A percentile compares a stretch with the other conserved stretches of the same genome.
These are phyloP conservation scores for Cottus gobio DNA, from an alignment of 2,113 vertebrate genomes.

Conservation along the genomic window DNA sequence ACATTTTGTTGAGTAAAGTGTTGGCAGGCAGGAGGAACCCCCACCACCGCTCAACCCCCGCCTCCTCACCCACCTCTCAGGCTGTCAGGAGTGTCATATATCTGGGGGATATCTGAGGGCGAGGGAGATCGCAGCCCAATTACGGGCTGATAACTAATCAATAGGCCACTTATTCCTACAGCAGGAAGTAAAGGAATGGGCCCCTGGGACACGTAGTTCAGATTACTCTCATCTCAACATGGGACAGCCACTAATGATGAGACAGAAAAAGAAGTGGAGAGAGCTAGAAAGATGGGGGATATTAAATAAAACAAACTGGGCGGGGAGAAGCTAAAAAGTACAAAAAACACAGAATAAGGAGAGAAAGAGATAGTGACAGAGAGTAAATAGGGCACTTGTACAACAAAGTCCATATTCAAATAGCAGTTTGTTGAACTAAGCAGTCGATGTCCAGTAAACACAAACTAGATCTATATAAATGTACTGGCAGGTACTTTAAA, in stretches of 20 bases:
- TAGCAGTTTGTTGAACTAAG: conserved; percentile 2
- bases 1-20: conserved; percentile 81
- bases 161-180: conserved; percentile 99
- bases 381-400: conserved; percentile 7
- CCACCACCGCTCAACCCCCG: conserved; percentile 64
- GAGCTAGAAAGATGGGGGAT: conserved; percentile 75
- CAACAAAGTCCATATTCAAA: conserved; percentile 12
- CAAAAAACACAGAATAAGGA: conserved; percentile 56
- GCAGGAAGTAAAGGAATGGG: conserved; percentile 99
- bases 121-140: conserved; percentile 98
- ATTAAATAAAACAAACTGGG: neutral
- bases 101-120: conserved; percentile 88
- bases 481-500: neutral
- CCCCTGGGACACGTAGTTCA: conserved; percentile 97
- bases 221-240: conserved; percentile 97
- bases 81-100: conserved; percentile 99
- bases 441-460: conserved; percentile 9
- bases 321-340: neutral
- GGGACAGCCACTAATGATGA: conserved; percentile 94
- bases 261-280: conserved; percentile 79
- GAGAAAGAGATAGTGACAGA: conserved; percentile 34
- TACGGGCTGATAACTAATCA: conserved; percentile 99
- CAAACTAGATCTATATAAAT: neutral
- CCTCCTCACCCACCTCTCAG: conserved; percentile 90
- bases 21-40: conserved; percentile 85